These are phyloP conservation scores for Aphis craccivora DNA, from an alignment of 1,140 invertebrate genomes.

Conservation along the genomic window DNA sequence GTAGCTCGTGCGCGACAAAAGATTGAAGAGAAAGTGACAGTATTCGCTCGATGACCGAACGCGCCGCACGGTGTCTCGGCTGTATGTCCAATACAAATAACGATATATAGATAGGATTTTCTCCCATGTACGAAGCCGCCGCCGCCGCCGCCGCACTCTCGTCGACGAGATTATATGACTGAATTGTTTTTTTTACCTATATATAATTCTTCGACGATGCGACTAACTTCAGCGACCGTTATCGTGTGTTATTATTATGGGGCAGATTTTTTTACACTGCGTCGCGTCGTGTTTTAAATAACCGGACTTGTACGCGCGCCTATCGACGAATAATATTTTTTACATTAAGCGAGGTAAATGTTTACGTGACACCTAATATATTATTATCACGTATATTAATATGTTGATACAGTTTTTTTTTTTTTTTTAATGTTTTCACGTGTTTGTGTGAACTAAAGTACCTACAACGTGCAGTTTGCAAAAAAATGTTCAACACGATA, in stretches of 20 bases:
- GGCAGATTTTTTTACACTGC: neutral
- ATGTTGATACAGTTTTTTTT: neutral
- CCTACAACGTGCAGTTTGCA: neutral
- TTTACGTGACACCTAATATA: neutral
- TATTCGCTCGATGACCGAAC: constrained; percentile 42
- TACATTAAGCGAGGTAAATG: constrained; percentile 26
- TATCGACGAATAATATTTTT: constrained; percentile 4
- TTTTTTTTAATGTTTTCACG: neutral
- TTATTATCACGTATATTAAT: neutral
- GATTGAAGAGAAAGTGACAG: constrained; percentile 56
- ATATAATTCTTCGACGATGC: neutral
- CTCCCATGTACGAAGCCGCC: neutral
- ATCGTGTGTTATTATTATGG: neutral
- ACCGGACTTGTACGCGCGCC: neutral
- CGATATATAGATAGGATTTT: neutral
- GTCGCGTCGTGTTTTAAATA: neutral
- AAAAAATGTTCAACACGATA: neutral
- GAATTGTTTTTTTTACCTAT: constrained; percentile 20
- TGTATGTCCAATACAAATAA: neutral
- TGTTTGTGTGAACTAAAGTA: neutral
- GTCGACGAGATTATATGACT: neutral
- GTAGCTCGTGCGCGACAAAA: neutral
- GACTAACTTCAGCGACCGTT: neutral
- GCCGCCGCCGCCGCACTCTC: neutral
- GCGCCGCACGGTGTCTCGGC: constrained; percentile 4